Conservation (phyloP, 2,888 invertebrate genomes). For the Vandiemenella viatica region DNA sequence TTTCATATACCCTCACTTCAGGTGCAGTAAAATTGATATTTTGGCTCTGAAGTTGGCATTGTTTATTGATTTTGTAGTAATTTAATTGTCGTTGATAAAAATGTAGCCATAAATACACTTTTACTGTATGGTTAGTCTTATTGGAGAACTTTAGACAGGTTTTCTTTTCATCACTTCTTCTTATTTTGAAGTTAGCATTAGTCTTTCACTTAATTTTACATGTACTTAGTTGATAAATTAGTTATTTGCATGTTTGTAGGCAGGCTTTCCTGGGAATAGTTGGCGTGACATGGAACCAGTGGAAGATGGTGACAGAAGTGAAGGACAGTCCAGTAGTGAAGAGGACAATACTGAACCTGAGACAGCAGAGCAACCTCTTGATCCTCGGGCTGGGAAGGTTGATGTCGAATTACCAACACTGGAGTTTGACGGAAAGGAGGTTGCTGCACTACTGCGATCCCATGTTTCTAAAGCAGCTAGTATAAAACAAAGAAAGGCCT, state of each 20-base stretch:
- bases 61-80: too few species aligned
- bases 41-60: too few species aligned
- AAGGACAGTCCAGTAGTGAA: background rate
- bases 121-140: too few species aligned
- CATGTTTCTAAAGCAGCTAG: background rate
- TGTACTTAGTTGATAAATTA: too few species aligned
- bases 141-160: too few species aligned
- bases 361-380: conserved; percentile 28
- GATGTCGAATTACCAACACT: conserved; percentile 56
- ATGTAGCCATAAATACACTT: too few species aligned
- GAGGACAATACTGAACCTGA: background rate
- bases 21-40: too few species aligned
- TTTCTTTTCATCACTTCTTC: too few species aligned
- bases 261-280: conserved; percentile 54
- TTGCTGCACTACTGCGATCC: conserved; percentile 36
- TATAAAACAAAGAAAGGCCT: background rate
- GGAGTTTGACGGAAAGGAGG: conserved; percentile 40
- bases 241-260: conserved; percentile 30
- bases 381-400: conserved; percentile 69
- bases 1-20: too few species aligned
- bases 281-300: conserved; percentile 49
- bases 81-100: too few species aligned
- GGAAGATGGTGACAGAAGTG: conserved; percentile 28
- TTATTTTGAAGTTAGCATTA: too few species aligned
- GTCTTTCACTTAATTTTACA: too few species aligned